These are phyloP conservation scores for Cyanoderma ruficeps DNA, from an alignment of 2,113 vertebrate species.

Conservation along the genomic window DNA sequence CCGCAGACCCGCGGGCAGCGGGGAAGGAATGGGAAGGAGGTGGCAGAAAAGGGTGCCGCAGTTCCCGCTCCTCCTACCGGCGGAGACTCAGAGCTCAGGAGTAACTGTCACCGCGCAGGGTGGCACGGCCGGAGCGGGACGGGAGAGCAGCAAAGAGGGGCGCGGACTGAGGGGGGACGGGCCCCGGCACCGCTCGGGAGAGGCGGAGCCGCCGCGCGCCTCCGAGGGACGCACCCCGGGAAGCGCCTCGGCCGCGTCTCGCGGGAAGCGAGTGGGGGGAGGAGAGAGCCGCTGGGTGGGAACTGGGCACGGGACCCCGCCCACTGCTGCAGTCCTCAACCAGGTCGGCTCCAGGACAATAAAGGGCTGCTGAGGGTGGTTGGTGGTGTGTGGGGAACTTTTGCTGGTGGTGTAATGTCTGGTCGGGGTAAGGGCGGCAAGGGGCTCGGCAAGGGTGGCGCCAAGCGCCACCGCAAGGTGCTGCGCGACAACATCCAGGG, in stretches of 20 bases:
- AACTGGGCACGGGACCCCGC: fast-evolving
- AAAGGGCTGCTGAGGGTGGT: neutral
- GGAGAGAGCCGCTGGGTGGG: neutral
- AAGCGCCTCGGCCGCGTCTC: neutral
- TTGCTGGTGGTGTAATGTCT: neutral
- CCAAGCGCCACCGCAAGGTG: conserved; percentile 75
- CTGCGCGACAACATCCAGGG: conserved; percentile 78
- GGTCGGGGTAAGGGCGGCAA: neutral
- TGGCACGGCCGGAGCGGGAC: too few species aligned
- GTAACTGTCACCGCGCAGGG: fast-evolving
- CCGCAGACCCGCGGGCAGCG: neutral
- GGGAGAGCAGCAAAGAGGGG: too few species aligned
- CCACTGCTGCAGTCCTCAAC: fast-evolving
- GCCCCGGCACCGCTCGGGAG: neutral
- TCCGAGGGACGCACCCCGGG: fast-evolving
- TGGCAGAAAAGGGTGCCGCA: neutral
- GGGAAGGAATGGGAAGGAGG: neutral
- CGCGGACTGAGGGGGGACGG: neutral
- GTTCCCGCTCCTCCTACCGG: too few species aligned
- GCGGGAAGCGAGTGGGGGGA: too few species aligned
- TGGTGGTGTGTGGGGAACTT: too few species aligned
- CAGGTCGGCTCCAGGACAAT: fast-evolving
- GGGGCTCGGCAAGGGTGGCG: conserved; percentile 35
- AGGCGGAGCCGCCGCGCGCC: too few species aligned
- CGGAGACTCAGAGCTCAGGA: neutral